These are phyloP conservation scores for Masticophis lateralis DNA, from an alignment of 2,797 vertebrate genomes.

Conservation along the genomic window DNA sequence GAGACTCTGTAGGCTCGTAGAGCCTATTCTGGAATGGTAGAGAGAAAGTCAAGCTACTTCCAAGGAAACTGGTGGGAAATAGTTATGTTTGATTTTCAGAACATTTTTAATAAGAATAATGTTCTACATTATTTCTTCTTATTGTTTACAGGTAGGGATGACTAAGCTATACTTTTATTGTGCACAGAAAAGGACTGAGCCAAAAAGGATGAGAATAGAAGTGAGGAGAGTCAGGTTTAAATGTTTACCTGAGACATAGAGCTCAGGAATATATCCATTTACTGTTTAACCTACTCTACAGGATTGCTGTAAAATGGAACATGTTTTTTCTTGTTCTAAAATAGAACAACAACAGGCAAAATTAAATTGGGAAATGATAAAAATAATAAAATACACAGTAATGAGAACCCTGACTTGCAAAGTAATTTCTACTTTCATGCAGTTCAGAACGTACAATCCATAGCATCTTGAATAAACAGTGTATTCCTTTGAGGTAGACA, in stretches of 20 bases:
- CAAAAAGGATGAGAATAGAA: neutral
- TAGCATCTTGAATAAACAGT: no score
- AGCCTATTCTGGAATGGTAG: conserved; percentile 8
- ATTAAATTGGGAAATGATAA: neutral
- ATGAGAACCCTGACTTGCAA: neutral
- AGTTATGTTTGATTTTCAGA: neutral
- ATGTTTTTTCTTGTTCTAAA: neutral
- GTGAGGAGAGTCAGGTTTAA: neutral
- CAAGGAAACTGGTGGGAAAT: neutral
- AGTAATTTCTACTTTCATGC: neutral
- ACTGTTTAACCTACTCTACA: neutral
- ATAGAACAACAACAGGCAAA: neutral
- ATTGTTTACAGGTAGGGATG: neutral
- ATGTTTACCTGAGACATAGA: neutral
- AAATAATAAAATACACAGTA: neutral
- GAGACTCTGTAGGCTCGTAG: conserved; percentile 21
- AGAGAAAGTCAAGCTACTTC: neutral
- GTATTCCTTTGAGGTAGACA: neutral
- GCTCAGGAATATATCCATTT: neutral
- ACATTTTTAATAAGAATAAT: neutral
- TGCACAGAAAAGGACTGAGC: neutral
- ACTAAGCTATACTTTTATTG: neutral
- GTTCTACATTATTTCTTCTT: neutral
- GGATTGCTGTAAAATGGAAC: neutral
- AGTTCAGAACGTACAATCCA: neutral